These are phyloP conservation scores for Eubucco bourcierii DNA, from an alignment of 2,113 vertebrate species.

Conservation along the genomic window DNA sequence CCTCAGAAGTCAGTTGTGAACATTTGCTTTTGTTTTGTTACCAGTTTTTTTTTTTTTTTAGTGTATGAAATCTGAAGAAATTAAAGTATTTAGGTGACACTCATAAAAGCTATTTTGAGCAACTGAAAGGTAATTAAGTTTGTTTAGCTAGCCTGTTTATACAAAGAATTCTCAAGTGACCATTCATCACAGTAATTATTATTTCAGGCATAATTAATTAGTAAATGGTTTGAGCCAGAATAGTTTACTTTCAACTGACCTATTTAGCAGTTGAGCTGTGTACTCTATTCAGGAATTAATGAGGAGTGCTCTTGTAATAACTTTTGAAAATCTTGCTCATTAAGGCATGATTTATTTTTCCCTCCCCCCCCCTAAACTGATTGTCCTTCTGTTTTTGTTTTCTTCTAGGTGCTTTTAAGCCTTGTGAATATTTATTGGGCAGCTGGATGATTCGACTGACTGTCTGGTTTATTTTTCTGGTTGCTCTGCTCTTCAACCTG, in stretches of 20 bases:
- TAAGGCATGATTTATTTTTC: background rate
- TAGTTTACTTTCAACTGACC: slow-evolving; percentile 9
- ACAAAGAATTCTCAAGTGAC: slow-evolving; percentile 10
- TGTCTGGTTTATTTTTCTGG: slow-evolving; percentile 98
- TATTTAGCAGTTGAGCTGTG: slow-evolving; percentile 25
- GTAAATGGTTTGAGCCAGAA: slow-evolving; percentile 26
- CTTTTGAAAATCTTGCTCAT: slow-evolving; percentile 26
- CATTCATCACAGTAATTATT: slow-evolving; percentile 23
- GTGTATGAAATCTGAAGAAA: background rate
- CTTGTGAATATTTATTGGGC: slow-evolving; percentile 93
- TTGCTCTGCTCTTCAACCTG: slow-evolving; percentile 90
- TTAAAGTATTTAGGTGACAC: background rate
- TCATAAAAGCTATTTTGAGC: slow-evolving; percentile 5
- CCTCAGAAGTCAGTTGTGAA: background rate
- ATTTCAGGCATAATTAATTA: slow-evolving; percentile 53
- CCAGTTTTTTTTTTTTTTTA: background rate
- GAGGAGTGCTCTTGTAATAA: background rate
- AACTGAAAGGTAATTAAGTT: slow-evolving; percentile 24
- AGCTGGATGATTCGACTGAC: slow-evolving; percentile 99
- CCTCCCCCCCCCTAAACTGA: background rate
- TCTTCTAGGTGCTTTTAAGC: slow-evolving; percentile 93
- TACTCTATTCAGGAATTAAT: slow-evolving; percentile 15
- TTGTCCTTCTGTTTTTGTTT: background rate
- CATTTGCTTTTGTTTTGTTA: background rate
- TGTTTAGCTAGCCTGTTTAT: slow-evolving; percentile 17